phyloP scores from a whole-genome alignment of 1,140 invertebrate species.

The Acyrthosiphon pisum region DNA sequence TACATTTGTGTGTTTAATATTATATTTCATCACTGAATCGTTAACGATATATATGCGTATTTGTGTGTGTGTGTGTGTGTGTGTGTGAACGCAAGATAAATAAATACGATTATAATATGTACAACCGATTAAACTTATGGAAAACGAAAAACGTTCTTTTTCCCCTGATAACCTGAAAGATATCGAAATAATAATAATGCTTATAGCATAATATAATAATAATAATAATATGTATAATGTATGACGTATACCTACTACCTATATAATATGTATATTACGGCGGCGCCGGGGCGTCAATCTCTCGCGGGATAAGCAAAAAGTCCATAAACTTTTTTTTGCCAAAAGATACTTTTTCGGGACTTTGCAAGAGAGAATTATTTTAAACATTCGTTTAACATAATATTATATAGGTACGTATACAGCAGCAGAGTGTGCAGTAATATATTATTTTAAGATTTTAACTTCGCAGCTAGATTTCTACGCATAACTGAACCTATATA shows the following conservation, averaged over 20 bases:
- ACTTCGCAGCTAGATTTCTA: neutral
- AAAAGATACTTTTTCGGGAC: neutral
- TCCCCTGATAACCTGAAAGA: neutral
- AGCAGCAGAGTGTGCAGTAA: neutral
- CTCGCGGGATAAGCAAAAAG: neutral
- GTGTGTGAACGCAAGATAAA: neutral
- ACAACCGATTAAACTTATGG: conserved; percentile 16
- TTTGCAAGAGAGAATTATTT: neutral
- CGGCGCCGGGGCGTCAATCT: neutral
- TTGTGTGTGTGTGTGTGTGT: too few species aligned
- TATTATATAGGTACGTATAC: neutral
- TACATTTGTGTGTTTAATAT: conserved; percentile 17
- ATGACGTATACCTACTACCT: neutral
- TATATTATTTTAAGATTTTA: neutral
- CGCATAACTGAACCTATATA: neutral
- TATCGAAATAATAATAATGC: neutral
- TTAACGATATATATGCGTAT: neutral
- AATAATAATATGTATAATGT: neutral
- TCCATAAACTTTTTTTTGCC: neutral
- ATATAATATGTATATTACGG: neutral
- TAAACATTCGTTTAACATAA: neutral
- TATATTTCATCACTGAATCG: conserved; percentile 33
- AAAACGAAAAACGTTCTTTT: conserved; percentile 22
- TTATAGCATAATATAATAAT: neutral
- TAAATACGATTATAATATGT: neutral